Percentiles rank a stretch among this genome's conserved stretches.
Evolutionary conservation across 2,113 vertebrate genomes (phyloP).

Genomic region (Sardina pilchardus): DNA sequence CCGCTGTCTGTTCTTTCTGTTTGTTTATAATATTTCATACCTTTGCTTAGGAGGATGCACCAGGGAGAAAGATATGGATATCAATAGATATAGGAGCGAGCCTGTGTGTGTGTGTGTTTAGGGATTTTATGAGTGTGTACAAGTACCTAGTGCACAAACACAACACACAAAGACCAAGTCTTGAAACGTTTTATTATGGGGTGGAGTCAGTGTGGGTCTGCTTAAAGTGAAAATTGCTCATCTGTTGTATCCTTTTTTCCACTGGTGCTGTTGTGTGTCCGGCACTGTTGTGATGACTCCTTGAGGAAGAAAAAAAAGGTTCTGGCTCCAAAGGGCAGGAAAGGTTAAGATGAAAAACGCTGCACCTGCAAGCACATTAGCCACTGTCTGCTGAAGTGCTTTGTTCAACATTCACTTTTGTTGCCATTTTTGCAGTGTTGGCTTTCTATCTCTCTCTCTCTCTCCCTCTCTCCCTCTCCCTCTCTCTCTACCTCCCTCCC

Average conservation of each 20-base stretch:
- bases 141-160: no score
- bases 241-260: neutral
- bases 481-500: neutral
- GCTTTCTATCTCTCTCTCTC: neutral
- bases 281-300: neutral
- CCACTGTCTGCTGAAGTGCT: constrained; percentile 1
- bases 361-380: constrained; percentile 9
- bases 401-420: neutral
- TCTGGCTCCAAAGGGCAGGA: neutral
- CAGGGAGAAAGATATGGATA: neutral
- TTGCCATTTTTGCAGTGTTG: constrained; percentile 3
- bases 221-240: neutral
- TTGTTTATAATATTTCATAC: neutral
- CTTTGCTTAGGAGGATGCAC: neutral
- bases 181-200: neutral
- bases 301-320: neutral
- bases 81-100: neutral
- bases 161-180: neutral
- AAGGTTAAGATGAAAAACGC: neutral
- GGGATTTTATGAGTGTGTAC: neutral
- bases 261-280: neutral
- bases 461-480: neutral
- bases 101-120: neutral
- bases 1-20: neutral
- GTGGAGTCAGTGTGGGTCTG: neutral